Evolutionary conservation across 2,888 invertebrate species (phyloP).

Genomic region (Crossocerus cetratus): DNA sequence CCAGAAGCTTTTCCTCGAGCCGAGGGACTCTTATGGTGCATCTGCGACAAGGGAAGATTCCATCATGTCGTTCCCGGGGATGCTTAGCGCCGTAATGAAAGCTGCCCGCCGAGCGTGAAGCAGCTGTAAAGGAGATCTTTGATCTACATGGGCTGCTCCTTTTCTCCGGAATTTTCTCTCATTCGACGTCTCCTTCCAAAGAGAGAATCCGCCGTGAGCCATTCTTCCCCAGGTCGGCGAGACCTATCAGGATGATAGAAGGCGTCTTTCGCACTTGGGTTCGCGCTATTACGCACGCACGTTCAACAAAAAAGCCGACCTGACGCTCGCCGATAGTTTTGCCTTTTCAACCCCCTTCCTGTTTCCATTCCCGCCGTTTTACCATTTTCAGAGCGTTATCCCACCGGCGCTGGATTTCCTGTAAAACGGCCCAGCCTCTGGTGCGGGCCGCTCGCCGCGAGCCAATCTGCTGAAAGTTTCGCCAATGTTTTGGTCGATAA

Average conservation of each 20-base stretch:
- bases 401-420: constrained; percentile 40
- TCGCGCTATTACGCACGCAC: no score
- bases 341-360: background rate
- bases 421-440: constrained; percentile 44
- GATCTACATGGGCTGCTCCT: background rate
- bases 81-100: background rate
- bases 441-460: constrained; percentile 33
- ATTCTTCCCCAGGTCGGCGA: no score
- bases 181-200: no score
- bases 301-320: no score
- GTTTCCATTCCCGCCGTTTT: constrained; percentile 50
- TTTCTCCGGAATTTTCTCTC: no score
- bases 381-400: constrained; percentile 39
- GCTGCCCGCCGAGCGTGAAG: background rate
- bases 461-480: constrained; percentile 46
- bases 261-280: no score
- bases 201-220: no score
- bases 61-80: background rate
- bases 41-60: background rate
- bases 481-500: constrained; percentile 50
- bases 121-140: background rate
- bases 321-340: no score
- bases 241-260: no score
- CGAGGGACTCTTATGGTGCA: background rate
- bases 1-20: background rate